A percentile compares a stretch with the other conserved stretches of the same genome.
phyloP scores from a whole-genome alignment of 2,888 invertebrate genomes.

The Hololepta plana region DNA sequence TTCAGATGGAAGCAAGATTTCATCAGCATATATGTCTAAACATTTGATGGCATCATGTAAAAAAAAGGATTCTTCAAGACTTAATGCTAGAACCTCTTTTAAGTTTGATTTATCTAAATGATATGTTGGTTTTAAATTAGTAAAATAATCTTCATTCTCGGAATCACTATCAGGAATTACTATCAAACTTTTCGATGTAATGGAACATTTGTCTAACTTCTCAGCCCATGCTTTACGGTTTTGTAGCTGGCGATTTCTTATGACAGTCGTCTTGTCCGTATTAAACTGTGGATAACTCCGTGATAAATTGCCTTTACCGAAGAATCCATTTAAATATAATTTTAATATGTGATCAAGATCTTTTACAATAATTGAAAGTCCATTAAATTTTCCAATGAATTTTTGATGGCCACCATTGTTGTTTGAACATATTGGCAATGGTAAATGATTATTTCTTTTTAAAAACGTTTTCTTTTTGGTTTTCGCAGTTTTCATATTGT shows the following conservation, averaged over 20 bases:
- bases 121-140: conserved; percentile 37
- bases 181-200: conserved; percentile 28
- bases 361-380: conserved; percentile 44
- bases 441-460: too few species aligned
- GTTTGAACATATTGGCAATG: conserved; percentile 27
- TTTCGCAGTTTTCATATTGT: too few species aligned
- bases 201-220: conserved; percentile 15
- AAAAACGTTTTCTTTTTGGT: too few species aligned
- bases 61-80: conserved; percentile 63
- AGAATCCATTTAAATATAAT: conserved; percentile 53
- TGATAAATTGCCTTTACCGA: conserved; percentile 46
- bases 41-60: conserved; percentile 47
- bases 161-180: conserved; percentile 47
- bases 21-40: conserved; percentile 38
- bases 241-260: conserved; percentile 40
- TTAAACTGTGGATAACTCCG: conserved; percentile 20
- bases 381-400: conserved; percentile 47
- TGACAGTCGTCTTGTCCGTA: conserved; percentile 29
- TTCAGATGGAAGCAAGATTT: conserved; percentile 30
- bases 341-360: conserved; percentile 38
- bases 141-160: conserved; percentile 43
- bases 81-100: conserved; percentile 45
- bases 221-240: conserved; percentile 37
- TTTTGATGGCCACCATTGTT: conserved; percentile 29
- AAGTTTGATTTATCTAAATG: conserved; percentile 38